Conservation (phyloP, 2,113 vertebrate genomes). For the Hippocampus comes region DNA sequence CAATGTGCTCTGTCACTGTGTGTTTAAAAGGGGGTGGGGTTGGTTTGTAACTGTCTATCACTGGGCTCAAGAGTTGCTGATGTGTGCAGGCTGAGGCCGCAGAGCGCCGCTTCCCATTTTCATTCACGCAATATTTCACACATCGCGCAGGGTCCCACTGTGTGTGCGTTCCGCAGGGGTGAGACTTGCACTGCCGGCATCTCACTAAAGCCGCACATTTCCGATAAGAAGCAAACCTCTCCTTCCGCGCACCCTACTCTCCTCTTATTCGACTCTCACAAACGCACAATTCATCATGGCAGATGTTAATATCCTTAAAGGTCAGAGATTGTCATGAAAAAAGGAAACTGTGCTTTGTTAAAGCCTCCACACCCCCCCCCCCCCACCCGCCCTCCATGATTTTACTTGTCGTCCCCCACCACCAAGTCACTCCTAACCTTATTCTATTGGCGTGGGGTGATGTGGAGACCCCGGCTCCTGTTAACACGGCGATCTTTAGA, state of each 20-base stretch:
- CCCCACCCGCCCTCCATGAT: neutral
- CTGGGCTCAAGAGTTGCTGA: conserved; percentile 56
- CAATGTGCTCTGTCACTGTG: conserved; percentile 32
- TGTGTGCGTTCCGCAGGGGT: neutral
- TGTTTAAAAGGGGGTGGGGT: neutral
- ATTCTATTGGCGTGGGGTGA: conserved; percentile 38
- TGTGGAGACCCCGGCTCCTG: conserved; percentile 27
- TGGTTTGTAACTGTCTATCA: conserved; percentile 38
- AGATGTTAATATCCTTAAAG: conserved; percentile 70
- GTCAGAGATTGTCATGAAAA: conserved; percentile 65
- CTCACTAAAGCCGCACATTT: conserved; percentile 48
- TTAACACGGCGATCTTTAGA: conserved; percentile 47
- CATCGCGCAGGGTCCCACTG: neutral
- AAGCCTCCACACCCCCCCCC: no score
- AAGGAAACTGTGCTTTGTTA: conserved; percentile 64
- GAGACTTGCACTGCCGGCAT: conserved; percentile 2
- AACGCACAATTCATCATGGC: conserved; percentile 61
- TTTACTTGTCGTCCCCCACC: conserved; percentile 30
- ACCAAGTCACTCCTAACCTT: conserved; percentile 37
- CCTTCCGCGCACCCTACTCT: neutral
- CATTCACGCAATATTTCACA: conserved; percentile 51
- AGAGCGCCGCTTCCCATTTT: conserved; percentile 49
- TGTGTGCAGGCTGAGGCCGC: conserved; percentile 36
- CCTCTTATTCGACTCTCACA: conserved; percentile 15
- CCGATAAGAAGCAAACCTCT: conserved; percentile 43